These are phyloP conservation scores for Hemistola chrysoprasaria DNA, from an alignment of 2,888 invertebrate species.

Conservation along the genomic window DNA sequence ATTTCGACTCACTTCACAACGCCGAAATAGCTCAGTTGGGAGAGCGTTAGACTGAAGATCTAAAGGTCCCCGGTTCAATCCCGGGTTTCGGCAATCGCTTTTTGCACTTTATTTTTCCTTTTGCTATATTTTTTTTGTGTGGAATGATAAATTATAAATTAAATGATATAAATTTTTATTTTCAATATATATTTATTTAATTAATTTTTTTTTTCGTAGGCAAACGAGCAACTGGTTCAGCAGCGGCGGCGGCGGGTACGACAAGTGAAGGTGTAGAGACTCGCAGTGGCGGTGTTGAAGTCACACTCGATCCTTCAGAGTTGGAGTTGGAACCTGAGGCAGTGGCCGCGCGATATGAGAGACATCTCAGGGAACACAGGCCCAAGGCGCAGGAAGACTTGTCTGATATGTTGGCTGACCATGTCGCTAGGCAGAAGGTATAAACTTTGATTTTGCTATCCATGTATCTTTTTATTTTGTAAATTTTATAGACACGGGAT, in stretches of 20 bases:
- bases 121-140: no score
- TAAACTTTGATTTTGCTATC: no score
- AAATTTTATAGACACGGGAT: no score
- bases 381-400: slow-evolving; percentile 94
- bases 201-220: slow-evolving; percentile 34
- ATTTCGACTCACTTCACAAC: background rate
- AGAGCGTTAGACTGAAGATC: slow-evolving; percentile 28
- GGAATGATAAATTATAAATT: no score
- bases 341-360: slow-evolving; percentile 97
- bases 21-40: slow-evolving; percentile 27
- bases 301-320: slow-evolving; percentile 98
- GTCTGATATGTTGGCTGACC: slow-evolving; percentile 99
- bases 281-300: slow-evolving; percentile 89
- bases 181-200: background rate
- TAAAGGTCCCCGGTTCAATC: slow-evolving; percentile 26
- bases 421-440: slow-evolving; percentile 96
- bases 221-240: slow-evolving; percentile 44
- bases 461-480: no score
- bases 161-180: no score
- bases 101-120: slow-evolving; percentile 3
- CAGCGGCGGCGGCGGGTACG: slow-evolving; percentile 39
- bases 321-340: slow-evolving; percentile 97
- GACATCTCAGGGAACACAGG: slow-evolving; percentile 96
- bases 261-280: slow-evolving; percentile 32
- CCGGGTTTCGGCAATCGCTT: slow-evolving; percentile 21